Evolutionary conservation across 2,888 invertebrate species (phyloP), one percentile per base, ranked within the genome.

Genomic region (Drosophila pseudotakahashii): DNA sequence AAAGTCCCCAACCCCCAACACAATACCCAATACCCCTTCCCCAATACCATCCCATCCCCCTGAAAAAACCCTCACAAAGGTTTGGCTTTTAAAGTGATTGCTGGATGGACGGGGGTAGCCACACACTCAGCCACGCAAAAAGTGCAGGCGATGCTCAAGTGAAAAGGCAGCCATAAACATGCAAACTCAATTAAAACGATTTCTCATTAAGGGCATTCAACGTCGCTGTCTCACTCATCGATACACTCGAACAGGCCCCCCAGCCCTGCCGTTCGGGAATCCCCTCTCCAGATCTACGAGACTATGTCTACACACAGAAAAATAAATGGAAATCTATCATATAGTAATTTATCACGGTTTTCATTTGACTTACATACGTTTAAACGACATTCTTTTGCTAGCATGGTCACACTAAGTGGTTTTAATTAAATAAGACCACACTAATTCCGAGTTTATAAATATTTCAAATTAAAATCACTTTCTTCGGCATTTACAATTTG

Each of bases 131-230:
- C 37, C 39, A 60, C 23, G 58, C 74, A 58, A 55, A 60, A 66
- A 42, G 59, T 80, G 84, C 76, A 71, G 64, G 63, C 66, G 52
- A 44, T 68, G 75, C 60, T 75, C 60, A 70, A 72, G 80, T 75
- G 75, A 78, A 85, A 81, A 60, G 79, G 85, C 82, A 87, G 88
- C 88, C 88, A 88, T 88, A 88, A 88, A 88, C 88, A 88, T 89
- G 87, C 88, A 87, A 87, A 87, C 89, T 87, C 87, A 89, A 87
- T 87, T 87, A 87, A 87, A 89, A 85, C 78, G 89, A 83, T 82
- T 87, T 89, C 87, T 89, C 84, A 89, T 88, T 70, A 60, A 76
- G 73, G 75, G 79, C 74, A 70, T 79, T 74, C 82, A 84, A 62
- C 69, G 80, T 34, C 66, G 55, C 68, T 47, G 76, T 73, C 66